Conservation (phyloP, 2,113 vertebrate species). For the Aramus guarauna region DNA sequence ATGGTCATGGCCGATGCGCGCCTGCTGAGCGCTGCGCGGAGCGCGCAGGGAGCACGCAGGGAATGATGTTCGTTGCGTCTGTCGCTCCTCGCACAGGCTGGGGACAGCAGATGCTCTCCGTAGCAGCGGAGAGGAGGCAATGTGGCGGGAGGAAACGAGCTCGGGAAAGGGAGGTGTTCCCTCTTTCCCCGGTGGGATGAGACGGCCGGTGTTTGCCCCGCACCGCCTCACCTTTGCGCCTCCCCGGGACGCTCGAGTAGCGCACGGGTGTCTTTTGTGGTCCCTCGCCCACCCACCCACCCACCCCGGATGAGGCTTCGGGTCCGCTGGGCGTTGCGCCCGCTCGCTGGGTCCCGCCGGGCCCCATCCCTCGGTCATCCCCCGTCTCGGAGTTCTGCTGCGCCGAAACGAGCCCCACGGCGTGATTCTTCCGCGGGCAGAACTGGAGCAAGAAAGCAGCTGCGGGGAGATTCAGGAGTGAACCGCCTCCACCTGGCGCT, state of each 20-base stretch:
- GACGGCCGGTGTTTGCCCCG: too few species aligned
- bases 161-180: background rate
- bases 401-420: background rate
- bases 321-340: too few species aligned
- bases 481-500: background rate
- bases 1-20: background rate
- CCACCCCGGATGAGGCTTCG: background rate
- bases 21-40: too few species aligned
- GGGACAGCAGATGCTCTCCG: background rate
- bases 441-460: background rate
- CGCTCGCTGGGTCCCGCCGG: background rate
- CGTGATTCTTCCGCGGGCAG: background rate
- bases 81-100: background rate
- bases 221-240: background rate
- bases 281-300: background rate
- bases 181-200: background rate
- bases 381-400: background rate
- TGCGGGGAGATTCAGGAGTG: background rate
- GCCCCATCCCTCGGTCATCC: background rate
- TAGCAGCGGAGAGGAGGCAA: fast-evolving
- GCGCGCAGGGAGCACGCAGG: background rate
- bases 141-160: too few species aligned
- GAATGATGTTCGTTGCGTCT: background rate
- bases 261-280: background rate
- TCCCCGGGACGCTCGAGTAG: background rate